A percentile compares a stretch with the other conserved stretches of the same genome.
Conservation (phyloP, 2,888 invertebrate species). For the Xanthia icteritia region DNA sequence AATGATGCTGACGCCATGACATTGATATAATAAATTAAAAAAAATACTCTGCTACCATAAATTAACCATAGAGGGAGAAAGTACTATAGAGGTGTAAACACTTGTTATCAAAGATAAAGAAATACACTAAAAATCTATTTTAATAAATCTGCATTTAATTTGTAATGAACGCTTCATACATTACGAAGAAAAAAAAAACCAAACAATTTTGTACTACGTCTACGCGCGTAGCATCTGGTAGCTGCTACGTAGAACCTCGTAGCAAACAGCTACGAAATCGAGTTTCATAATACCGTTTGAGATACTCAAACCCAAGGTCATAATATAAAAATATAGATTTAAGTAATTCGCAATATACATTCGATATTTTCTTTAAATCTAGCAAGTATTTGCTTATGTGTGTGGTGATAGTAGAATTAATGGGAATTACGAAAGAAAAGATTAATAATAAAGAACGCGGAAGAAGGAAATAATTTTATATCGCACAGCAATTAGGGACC, state of each 20-base stretch:
- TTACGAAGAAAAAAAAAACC: not conserved
- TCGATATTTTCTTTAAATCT: no score
- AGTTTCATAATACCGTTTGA: not conserved
- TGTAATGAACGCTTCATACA: not conserved
- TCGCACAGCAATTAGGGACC: no score
- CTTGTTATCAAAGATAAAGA: not conserved
- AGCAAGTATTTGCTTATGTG: no score
- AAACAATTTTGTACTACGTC: not conserved
- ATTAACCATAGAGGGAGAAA: not conserved
- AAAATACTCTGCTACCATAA: slow-evolving; percentile 14
- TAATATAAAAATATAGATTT: not conserved
- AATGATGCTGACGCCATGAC: slow-evolving; percentile 14
- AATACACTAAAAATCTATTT: not conserved
- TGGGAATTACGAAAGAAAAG: no score
- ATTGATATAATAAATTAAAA: not conserved
- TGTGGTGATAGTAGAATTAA: no score
- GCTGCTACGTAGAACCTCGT: not conserved
- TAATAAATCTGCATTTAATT: not conserved
- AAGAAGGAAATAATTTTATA: no score
- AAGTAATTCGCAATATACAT: no score
- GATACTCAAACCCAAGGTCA: not conserved
- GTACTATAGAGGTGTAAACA: not conserved
- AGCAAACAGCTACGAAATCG: not conserved
- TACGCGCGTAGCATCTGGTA: not conserved
- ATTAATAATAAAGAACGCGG: no score